Percentiles rank a stretch among this genome's conserved stretches.
These are phyloP conservation scores for Oenanthe oenanthe DNA, from an alignment of 2,113 vertebrate genomes.

Conservation along the genomic window DNA sequence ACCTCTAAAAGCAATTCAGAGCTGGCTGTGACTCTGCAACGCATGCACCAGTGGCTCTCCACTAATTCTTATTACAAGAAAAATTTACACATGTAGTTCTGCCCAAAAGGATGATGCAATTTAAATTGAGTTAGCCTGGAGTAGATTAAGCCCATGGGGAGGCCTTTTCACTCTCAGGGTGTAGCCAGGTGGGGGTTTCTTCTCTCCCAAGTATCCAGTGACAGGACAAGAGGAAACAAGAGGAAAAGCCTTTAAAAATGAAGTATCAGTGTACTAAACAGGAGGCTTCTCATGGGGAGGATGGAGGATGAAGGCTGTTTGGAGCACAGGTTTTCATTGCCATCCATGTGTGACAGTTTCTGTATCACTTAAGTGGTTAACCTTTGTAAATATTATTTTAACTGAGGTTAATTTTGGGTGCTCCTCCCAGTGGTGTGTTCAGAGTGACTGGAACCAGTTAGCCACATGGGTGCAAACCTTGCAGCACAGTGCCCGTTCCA, in stretches of 20 bases:
- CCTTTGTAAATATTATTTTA: neutral
- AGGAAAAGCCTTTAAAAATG: neutral
- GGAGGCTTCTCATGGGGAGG: neutral
- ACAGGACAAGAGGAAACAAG: neutral
- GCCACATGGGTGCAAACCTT: accelerated
- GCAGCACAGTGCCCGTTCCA: accelerated
- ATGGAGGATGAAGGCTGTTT: neutral
- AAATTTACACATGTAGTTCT: neutral
- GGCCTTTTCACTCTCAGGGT: neutral
- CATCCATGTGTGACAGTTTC: neutral
- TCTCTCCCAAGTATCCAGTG: neutral
- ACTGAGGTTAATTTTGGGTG: neutral
- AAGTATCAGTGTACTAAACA: neutral
- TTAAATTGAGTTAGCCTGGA: neutral
- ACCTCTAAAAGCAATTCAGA: neutral
- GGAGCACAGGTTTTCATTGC: neutral
- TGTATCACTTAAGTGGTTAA: neutral
- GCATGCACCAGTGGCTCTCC: neutral
- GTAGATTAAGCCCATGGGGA: neutral
- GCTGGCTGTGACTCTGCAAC: neutral
- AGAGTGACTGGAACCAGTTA: neutral
- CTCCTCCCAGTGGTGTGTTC: neutral
- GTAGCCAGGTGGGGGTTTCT: neutral
- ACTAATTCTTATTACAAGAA: neutral
- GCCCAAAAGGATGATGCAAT: neutral